phyloP scores from a whole-genome alignment of 2,797 vertebrate genomes.

The Catamblyrhynchus diadema region DNA sequence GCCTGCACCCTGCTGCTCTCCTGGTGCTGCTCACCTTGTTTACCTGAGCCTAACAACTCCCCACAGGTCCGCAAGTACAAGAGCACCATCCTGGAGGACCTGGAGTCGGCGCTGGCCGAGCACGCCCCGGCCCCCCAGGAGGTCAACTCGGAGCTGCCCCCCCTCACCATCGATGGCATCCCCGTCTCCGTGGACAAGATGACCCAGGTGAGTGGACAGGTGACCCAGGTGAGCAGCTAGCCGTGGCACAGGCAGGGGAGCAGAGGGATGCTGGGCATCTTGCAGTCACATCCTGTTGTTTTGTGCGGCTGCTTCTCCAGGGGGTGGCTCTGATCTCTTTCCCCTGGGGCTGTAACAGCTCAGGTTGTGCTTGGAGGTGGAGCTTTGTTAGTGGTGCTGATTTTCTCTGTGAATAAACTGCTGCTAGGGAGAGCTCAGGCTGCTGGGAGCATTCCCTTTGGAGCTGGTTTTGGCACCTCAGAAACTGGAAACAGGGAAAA shows the following conservation, averaged over 20 bases:
- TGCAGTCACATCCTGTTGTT: background rate
- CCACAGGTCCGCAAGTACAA: constrained; percentile 97
- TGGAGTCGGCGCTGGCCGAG: constrained; percentile 94
- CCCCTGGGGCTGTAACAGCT: background rate
- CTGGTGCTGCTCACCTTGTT: constrained; percentile 65
- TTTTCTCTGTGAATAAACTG: background rate
- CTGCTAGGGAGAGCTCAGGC: background rate
- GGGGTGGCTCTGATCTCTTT: background rate
- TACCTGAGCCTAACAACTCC: constrained; percentile 64
- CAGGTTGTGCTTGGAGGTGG: background rate
- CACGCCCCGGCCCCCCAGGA: constrained; percentile 93
- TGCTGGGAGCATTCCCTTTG: background rate
- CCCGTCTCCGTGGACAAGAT: constrained; percentile 99
- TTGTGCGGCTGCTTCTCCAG: background rate
- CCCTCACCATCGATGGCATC: constrained; percentile 97
- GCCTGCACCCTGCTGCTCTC: background rate
- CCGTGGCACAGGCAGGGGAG: background rate
- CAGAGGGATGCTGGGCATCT: background rate
- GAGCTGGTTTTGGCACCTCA: background rate
- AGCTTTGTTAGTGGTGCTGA: background rate
- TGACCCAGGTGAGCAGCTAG: constrained; percentile 89
- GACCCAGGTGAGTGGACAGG: constrained; percentile 99
- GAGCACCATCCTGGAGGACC: constrained; percentile 94
- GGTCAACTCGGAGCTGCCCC: constrained; percentile 91
- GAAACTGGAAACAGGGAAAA: background rate